Conservation (phyloP, 1,140 invertebrate species). For the Bathynomus jamesi region DNA sequence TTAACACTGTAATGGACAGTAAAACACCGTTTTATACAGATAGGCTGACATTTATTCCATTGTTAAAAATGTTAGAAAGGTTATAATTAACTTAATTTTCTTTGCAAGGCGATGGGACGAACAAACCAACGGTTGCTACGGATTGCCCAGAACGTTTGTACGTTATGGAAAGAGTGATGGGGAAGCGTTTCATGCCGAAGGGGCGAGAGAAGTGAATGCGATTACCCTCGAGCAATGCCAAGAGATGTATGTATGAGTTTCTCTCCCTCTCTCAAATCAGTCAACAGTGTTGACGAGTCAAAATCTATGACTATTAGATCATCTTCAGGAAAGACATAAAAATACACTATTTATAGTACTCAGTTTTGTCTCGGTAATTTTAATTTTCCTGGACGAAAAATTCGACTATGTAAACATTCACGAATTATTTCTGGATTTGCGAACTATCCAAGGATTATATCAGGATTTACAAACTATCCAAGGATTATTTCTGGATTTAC, state of each 20-base stretch:
- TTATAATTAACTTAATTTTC: too few relatives aligned
- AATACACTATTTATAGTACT: background rate
- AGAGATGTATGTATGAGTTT: constrained; percentile 53
- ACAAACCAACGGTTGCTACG: background rate
- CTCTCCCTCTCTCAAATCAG: background rate
- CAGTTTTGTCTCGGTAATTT: background rate
- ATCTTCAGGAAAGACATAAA: background rate
- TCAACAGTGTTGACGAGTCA: background rate
- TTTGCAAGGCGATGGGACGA: background rate
- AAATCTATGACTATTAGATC: background rate
- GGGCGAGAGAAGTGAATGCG: constrained; percentile 50
- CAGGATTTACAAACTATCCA: too few relatives aligned
- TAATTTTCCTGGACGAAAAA: background rate
- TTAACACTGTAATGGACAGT: too few relatives aligned
- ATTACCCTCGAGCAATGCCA: constrained; percentile 79
- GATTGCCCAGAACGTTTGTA: constrained; percentile 79
- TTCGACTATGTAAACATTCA: too few relatives aligned
- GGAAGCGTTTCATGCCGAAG: constrained; percentile 43
- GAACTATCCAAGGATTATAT: too few relatives aligned
- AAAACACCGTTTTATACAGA: too few relatives aligned
- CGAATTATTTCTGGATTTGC: too few relatives aligned
- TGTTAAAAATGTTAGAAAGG: too few relatives aligned
- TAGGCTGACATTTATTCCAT: too few relatives aligned
- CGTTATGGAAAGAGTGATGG: constrained; percentile 74
- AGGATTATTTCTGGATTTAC: too few relatives aligned